These are phyloP conservation scores for Lepidochitona cinerea DNA, from an alignment of 2,888 invertebrate genomes.

Conservation along the genomic window DNA sequence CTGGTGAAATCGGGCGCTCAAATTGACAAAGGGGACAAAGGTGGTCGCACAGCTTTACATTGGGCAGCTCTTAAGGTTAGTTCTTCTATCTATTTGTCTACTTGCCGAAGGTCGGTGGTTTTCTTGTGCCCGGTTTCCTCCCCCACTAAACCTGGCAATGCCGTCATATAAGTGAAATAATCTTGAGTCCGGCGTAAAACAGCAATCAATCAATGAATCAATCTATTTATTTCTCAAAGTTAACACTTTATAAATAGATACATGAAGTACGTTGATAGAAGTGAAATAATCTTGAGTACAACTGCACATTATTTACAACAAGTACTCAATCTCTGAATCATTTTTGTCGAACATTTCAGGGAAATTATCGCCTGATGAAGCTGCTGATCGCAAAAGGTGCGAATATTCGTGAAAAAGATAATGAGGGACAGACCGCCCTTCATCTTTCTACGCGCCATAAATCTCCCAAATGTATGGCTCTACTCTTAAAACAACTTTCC, in stretches of 20 bases:
- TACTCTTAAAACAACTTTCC: conserved; percentile 66
- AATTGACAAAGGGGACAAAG: conserved; percentile 66
- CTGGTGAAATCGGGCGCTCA: conserved; percentile 66
- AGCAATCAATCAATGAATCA: too few species aligned
- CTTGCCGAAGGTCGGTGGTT: too few species aligned
- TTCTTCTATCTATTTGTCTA: too few species aligned
- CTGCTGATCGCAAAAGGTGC: conserved; percentile 66
- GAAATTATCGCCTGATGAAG: conserved; percentile 64
- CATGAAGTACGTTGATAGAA: background rate
- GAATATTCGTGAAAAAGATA: conserved; percentile 66
- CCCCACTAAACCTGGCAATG: too few species aligned
- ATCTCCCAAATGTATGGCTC: conserved; percentile 67
- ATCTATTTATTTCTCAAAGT: too few species aligned
- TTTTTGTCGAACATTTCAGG: conserved; percentile 54
- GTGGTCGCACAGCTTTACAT: conserved; percentile 69
- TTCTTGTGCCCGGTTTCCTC: too few species aligned
- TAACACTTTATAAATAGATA: too few species aligned
- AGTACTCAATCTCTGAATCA: too few species aligned
- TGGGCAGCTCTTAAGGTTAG: conserved; percentile 70
- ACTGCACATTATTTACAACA: too few species aligned
- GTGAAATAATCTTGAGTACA: too few species aligned
- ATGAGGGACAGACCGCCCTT: conserved; percentile 68
- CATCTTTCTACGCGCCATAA: conserved; percentile 69
- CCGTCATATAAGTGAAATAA: too few species aligned
- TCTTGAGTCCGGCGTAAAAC: too few species aligned